phyloP scores from a whole-genome alignment of 35 echinoderm and acorn worm species.

The Strongylocentrotus purpuratus region DNA sequence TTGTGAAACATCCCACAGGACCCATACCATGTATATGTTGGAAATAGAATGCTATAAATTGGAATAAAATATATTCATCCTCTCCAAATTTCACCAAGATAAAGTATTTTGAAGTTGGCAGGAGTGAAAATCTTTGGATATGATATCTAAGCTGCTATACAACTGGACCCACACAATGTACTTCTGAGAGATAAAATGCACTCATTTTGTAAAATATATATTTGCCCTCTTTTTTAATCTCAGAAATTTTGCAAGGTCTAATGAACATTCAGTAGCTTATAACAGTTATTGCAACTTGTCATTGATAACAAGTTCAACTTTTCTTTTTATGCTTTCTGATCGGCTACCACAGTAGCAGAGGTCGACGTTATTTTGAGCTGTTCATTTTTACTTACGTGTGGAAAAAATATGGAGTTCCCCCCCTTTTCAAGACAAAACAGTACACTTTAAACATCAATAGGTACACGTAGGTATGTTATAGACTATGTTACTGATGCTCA shows the following conservation, averaged over 20 bases:
- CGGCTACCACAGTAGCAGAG: background rate
- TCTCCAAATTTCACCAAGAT: background rate
- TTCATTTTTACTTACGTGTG: background rate
- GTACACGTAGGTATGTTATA: too few relatives aligned
- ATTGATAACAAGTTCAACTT: too few relatives aligned
- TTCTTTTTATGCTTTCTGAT: background rate
- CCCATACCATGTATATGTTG: background rate
- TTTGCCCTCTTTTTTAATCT: background rate
- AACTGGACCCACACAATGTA: background rate
- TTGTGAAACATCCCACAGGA: too few relatives aligned
- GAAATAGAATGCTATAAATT: background rate
- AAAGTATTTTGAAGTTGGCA: background rate
- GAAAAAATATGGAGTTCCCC: background rate
- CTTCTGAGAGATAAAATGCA: background rate
- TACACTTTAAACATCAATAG: background rate
- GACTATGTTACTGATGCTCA: background rate
- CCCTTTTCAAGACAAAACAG: background rate
- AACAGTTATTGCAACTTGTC: too few relatives aligned
- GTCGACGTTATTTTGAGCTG: too few relatives aligned
- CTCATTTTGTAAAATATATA: background rate
- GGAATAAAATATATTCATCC: background rate
- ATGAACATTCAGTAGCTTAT: background rate
- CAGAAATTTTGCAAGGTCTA: background rate
- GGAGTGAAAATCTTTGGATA: background rate
- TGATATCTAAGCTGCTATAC: background rate